phyloP scores from a whole-genome alignment of 2,797 vertebrate genomes.

The Pangasius sanitwongsei region DNA sequence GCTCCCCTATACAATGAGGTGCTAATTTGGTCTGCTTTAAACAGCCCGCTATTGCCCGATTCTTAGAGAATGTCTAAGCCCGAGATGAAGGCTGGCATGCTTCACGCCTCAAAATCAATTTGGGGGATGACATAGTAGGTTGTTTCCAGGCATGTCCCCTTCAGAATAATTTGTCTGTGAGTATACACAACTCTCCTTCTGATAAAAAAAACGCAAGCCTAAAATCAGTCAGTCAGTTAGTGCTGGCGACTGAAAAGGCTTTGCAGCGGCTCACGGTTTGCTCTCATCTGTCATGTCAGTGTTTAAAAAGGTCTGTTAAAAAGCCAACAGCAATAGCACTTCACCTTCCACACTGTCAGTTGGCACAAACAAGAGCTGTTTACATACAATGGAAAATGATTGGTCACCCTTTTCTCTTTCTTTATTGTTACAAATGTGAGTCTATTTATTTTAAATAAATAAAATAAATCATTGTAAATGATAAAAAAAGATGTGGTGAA shows the following conservation, averaged over 20 bases:
- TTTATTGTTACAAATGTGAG: background rate
- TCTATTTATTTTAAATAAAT: slow-evolving; percentile 14
- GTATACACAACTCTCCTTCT: slow-evolving; percentile 44
- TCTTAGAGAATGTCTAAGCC: slow-evolving; percentile 37
- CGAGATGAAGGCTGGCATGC: slow-evolving; percentile 44
- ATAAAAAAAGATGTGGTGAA: background rate
- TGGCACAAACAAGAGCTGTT: slow-evolving; percentile 21
- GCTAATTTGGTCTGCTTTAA: slow-evolving; percentile 56
- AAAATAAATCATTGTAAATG: background rate
- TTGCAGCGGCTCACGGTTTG: slow-evolving; percentile 18
- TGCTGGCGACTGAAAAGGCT: slow-evolving; percentile 12
- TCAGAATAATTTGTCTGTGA: slow-evolving; percentile 54
- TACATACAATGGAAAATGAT: slow-evolving; percentile 38
- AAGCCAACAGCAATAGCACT: slow-evolving; percentile 15
- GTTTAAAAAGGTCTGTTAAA: slow-evolving; percentile 38
- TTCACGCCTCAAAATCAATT: slow-evolving; percentile 63
- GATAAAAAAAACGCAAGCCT: slow-evolving; percentile 51
- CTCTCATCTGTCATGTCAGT: slow-evolving; percentile 42
- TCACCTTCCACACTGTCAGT: slow-evolving; percentile 13
- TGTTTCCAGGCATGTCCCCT: slow-evolving; percentile 71
- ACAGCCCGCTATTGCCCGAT: slow-evolving; percentile 41
- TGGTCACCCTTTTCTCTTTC: slow-evolving; percentile 12
- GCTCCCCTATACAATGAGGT: slow-evolving; percentile 42
- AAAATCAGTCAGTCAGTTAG: slow-evolving; percentile 40
- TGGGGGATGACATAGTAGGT: slow-evolving; percentile 76